A percentile compares a stretch with the other conserved stretches of the same genome.
Conservation (phyloP, 2,888 invertebrate genomes). For the Harpalus rubripes region DNA sequence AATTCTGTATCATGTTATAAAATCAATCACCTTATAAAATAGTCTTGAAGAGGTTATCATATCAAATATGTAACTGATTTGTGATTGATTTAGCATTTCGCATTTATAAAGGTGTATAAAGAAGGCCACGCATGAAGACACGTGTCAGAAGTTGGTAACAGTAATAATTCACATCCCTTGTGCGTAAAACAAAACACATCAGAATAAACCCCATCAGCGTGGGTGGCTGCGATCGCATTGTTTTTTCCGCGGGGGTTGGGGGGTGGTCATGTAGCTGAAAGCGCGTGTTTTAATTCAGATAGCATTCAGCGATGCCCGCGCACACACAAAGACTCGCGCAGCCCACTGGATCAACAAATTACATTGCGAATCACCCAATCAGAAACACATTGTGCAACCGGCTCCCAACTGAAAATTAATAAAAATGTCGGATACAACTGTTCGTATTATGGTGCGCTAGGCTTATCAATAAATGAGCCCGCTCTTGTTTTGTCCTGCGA, state of each 20-base stretch:
- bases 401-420: slow-evolving; percentile 66
- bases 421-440: slow-evolving; percentile 67
- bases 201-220: slow-evolving; percentile 13
- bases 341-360: slow-evolving; percentile 76
- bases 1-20: too few species aligned
- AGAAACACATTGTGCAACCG: slow-evolving; percentile 76
- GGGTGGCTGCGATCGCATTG: slow-evolving; percentile 39
- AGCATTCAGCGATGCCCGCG: slow-evolving; percentile 75
- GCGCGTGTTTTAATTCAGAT: slow-evolving; percentile 77
- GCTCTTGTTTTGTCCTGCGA: slow-evolving; percentile 51
- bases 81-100: neutral
- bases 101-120: neutral
- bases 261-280: slow-evolving; percentile 65
- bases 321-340: slow-evolving; percentile 69
- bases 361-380: slow-evolving; percentile 78
- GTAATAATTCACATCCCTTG: slow-evolving; percentile 17
- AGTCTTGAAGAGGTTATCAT: neutral
- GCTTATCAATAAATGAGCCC: slow-evolving; percentile 64
- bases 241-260: slow-evolving; percentile 38
- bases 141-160: slow-evolving; percentile 18
- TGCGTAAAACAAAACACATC: slow-evolving; percentile 38
- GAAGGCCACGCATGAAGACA: neutral
- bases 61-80: neutral
- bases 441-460: slow-evolving; percentile 59
- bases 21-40: too few species aligned